These are phyloP conservation scores for Forbesichthys agassizii DNA, from an alignment of 2,113 vertebrate species.

Conservation along the genomic window DNA sequence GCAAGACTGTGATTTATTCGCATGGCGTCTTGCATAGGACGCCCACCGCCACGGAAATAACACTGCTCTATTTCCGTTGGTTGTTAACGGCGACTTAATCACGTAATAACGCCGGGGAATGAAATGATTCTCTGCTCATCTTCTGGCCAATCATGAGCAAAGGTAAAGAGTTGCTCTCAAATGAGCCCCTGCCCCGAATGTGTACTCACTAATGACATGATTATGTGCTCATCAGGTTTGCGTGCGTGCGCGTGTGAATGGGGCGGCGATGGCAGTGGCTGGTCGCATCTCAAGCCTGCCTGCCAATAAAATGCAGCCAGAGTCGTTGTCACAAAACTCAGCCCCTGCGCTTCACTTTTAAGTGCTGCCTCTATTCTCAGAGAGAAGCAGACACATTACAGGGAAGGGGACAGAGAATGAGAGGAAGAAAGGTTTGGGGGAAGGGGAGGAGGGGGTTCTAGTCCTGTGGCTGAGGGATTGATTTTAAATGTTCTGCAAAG, in stretches of 20 bases:
- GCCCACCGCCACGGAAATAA: constrained; percentile 22
- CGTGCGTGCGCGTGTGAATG: constrained; percentile 18
- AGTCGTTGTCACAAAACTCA: constrained; percentile 66
- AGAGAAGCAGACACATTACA: constrained; percentile 63
- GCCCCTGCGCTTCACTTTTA: constrained; percentile 59
- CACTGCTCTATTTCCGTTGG: constrained; percentile 43
- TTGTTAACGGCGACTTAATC: constrained; percentile 62
- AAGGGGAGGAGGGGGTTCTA: constrained; percentile 19
- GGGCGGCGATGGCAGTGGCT: constrained; percentile 29
- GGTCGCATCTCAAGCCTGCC: constrained; percentile 58
- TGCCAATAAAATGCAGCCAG: constrained; percentile 61
- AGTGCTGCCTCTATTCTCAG: constrained; percentile 68
- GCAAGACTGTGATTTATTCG: background rate
- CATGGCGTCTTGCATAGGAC: background rate
- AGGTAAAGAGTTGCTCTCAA: constrained; percentile 63
- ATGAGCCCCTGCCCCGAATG: constrained; percentile 58
- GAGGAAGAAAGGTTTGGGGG: constrained; percentile 41
- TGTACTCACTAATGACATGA: constrained; percentile 64
- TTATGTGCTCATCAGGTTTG: constrained; percentile 72
- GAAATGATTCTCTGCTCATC: constrained; percentile 72
- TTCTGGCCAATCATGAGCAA: constrained; percentile 66
- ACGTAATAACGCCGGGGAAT: constrained; percentile 56
- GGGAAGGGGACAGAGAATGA: constrained; percentile 24
- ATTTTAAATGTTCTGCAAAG: constrained; percentile 79
- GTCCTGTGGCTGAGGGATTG: constrained; percentile 73